phyloP scores from a whole-genome alignment of 2,888 invertebrate species.

The Stenoptilia bipunctidactyla region DNA sequence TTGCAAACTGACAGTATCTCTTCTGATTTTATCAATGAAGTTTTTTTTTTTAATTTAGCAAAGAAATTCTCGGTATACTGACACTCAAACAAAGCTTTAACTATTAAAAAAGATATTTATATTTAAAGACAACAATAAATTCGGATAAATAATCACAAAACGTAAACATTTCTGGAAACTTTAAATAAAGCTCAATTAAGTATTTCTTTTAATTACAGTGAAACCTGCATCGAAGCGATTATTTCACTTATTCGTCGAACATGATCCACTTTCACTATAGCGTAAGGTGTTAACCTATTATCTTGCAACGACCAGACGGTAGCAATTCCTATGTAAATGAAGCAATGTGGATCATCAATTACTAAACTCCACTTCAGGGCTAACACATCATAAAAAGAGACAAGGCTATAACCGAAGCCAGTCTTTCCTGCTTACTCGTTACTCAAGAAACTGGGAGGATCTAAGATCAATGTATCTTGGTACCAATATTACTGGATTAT shows the following conservation, averaged over 20 bases:
- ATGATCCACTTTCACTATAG: slow-evolving; percentile 42
- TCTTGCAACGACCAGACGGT: slow-evolving; percentile 35
- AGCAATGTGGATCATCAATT: slow-evolving; percentile 17
- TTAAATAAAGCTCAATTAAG: too few relatives aligned
- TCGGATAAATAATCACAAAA: too few relatives aligned
- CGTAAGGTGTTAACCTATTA: slow-evolving; percentile 45
- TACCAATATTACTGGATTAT: slow-evolving; percentile 19
- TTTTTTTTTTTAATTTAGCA: too few relatives aligned
- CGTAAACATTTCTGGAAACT: too few relatives aligned
- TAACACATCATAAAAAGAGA: neutral
- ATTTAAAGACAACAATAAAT: too few relatives aligned
- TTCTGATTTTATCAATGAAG: too few relatives aligned
- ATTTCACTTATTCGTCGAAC: slow-evolving; percentile 5
- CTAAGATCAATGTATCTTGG: neutral
- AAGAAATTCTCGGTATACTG: too few relatives aligned
- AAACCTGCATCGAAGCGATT: slow-evolving; percentile 7
- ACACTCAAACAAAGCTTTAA: too few relatives aligned
- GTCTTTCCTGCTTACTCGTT: neutral
- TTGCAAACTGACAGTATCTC: too few relatives aligned
- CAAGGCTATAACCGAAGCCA: neutral
- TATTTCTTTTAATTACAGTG: neutral
- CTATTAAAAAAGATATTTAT: too few relatives aligned
- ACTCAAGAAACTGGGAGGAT: neutral
- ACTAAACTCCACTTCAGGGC: neutral
- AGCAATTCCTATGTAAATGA: slow-evolving; percentile 58